Percentiles rank a stretch among this genome's conserved stretches.
Evolutionary conservation across 2,888 invertebrate species (phyloP).

Genomic region (Mesoligia furuncula): DNA sequence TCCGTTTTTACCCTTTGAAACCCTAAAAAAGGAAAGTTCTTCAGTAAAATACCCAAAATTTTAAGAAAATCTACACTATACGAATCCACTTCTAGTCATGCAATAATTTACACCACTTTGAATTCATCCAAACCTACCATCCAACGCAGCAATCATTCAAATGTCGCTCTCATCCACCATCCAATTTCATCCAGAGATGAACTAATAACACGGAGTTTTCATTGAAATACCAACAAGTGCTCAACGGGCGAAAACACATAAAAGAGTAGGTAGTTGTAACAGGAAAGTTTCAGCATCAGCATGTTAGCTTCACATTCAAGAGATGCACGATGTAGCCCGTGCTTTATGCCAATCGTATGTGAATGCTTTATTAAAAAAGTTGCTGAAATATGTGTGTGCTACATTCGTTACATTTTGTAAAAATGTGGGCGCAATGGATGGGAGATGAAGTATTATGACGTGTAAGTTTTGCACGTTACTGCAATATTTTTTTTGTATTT

Average conservation of each 20-base stretch:
- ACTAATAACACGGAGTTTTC: constrained; percentile 31
- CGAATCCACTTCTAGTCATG: no score
- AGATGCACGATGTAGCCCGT: constrained; percentile 7
- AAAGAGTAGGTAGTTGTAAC: constrained; percentile 23
- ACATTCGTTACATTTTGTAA: constrained; percentile 4
- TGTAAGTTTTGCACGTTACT: no score
- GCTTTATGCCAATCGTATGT: constrained; percentile 43
- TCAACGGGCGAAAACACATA: constrained; percentile 32
- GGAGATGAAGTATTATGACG: background rate
- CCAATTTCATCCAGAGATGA: background rate
- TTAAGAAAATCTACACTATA: no score
- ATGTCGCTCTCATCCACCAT: background rate
- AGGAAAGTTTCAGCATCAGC: constrained; percentile 35
- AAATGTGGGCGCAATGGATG: constrained; percentile 11
- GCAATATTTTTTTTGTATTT: no score
- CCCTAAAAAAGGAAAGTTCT: no score
- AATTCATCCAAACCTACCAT: background rate
- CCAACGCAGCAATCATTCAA: background rate
- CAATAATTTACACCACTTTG: background rate
- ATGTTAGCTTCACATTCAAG: constrained; percentile 39
- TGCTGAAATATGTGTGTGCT: constrained; percentile 18
- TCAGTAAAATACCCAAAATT: no score
- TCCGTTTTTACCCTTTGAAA: no score
- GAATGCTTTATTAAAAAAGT: constrained; percentile 50
- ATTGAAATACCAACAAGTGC: constrained; percentile 48